These are phyloP conservation scores for Autographa pulchrina DNA, from an alignment of 2,888 invertebrate genomes.

Conservation along the genomic window DNA sequence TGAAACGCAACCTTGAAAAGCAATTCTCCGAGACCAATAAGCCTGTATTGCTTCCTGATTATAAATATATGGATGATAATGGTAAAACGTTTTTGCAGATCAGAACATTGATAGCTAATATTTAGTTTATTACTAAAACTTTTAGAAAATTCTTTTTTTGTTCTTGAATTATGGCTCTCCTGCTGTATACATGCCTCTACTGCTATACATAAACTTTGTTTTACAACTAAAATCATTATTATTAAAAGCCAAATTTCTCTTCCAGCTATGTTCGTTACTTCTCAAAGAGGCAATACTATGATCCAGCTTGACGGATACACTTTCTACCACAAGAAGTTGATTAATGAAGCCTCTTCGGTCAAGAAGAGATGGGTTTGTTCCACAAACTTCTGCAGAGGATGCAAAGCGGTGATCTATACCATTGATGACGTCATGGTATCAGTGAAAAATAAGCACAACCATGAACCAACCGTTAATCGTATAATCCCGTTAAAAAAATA, in stretches of 20 bases:
- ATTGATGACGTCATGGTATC: conserved; percentile 52
- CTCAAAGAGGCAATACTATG: conserved; percentile 46
- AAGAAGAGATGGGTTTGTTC: conserved; percentile 67
- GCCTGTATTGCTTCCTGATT: no score
- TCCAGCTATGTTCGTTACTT: conserved; percentile 47
- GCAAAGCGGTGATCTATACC: conserved; percentile 62
- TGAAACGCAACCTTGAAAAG: no score
- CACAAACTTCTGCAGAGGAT: conserved; percentile 50
- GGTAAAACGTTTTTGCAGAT: no score
- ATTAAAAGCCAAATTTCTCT: conserved; percentile 8
- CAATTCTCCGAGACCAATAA: no score
- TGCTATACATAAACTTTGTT: background rate
- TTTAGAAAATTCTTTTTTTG: no score
- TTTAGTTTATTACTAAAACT: no score
- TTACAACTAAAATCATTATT: background rate
- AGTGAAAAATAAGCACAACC: conserved; percentile 45
- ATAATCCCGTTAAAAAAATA: background rate
- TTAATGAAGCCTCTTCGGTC: background rate
- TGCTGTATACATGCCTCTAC: no score
- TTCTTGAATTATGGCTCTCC: no score
- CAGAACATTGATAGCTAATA: no score
- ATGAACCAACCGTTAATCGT: conserved; percentile 16
- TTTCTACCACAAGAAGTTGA: conserved; percentile 45
- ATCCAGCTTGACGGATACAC: conserved; percentile 42
- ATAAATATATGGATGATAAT: no score